Evolutionary conservation across 2,797 vertebrate genomes (phyloP).

Genomic region (Arnoldichthys spilopterus): DNA sequence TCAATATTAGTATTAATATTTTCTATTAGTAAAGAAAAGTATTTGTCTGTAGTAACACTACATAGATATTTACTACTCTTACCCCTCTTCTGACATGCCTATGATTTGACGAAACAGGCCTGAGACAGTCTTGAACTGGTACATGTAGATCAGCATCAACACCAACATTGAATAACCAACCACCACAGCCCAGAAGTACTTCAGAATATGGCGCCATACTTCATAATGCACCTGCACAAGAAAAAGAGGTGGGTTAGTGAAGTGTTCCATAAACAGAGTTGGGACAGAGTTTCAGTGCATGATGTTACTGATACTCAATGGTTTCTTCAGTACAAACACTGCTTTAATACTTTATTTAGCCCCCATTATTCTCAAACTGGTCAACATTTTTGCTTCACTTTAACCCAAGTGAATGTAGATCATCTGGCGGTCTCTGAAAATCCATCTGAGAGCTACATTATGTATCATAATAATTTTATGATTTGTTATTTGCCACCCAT

Average conservation of each 20-base stretch:
- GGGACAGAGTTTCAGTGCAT: not conserved
- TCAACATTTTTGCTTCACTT: too few relatives aligned
- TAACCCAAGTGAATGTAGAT: too few relatives aligned
- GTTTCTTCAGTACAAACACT: too few relatives aligned
- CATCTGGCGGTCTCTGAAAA: too few relatives aligned
- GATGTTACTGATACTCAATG: not conserved
- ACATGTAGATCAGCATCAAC: slow-evolving; percentile 78
- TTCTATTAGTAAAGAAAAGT: too few relatives aligned
- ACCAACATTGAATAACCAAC: slow-evolving; percentile 82
- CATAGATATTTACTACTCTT: slow-evolving; percentile 37
- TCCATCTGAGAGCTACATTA: too few relatives aligned
- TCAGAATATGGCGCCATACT: slow-evolving; percentile 73
- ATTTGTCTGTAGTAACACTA: not conserved
- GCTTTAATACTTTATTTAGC: too few relatives aligned
- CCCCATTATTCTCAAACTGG: too few relatives aligned
- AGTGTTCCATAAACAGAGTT: not conserved
- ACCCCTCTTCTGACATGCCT: slow-evolving; percentile 83
- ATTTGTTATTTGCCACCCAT: not conserved
- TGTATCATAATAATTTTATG: not conserved
- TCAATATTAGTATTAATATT: too few relatives aligned
- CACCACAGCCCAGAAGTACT: slow-evolving; percentile 79
- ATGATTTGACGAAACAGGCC: slow-evolving; percentile 77
- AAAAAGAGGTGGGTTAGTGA: not conserved
- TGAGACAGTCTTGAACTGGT: slow-evolving; percentile 82
- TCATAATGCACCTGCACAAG: slow-evolving; percentile 69